phyloP scores from a whole-genome alignment of 1,140 invertebrate species.

The Meteorus sp. region DNA sequence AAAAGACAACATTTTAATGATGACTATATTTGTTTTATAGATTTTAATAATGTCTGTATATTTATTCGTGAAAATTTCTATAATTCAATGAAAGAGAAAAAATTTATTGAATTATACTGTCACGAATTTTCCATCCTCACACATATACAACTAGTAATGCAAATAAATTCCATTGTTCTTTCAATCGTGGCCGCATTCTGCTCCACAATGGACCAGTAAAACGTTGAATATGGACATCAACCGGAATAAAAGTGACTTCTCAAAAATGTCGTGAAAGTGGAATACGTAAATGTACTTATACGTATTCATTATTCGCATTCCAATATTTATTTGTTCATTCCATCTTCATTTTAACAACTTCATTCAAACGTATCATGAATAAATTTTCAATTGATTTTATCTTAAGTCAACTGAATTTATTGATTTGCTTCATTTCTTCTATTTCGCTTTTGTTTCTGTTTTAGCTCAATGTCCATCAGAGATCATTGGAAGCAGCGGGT shows the following conservation, averaged over 20 bases:
- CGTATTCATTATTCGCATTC: background rate
- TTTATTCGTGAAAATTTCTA: too few relatives aligned
- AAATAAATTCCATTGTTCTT: constrained; percentile 34
- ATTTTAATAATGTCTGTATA: too few relatives aligned
- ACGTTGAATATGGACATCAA: background rate
- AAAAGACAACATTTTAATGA: too few relatives aligned
- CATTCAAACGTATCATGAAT: background rate
- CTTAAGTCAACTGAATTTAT: too few relatives aligned
- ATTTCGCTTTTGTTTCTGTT: constrained; percentile 32
- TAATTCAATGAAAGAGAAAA: background rate
- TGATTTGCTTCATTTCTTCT: too few relatives aligned
- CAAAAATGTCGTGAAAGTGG: background rate
- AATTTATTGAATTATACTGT: constrained; percentile 23
- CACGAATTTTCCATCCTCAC: constrained; percentile 23
- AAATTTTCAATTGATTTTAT: background rate
- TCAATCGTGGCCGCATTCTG: constrained; percentile 20
- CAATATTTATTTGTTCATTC: background rate
- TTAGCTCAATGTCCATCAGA: constrained; percentile 57
- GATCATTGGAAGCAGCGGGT: constrained; percentile 53
- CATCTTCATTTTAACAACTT: background rate
- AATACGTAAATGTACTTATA: background rate
- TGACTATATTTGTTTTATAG: too few relatives aligned
- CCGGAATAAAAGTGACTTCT: background rate
- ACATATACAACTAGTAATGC: too few relatives aligned
- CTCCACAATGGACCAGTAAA: constrained; percentile 21